Evolutionary conservation across 2,797 vertebrate species (phyloP).

Genomic region (Pipistrellus pipistrellus): DNA sequence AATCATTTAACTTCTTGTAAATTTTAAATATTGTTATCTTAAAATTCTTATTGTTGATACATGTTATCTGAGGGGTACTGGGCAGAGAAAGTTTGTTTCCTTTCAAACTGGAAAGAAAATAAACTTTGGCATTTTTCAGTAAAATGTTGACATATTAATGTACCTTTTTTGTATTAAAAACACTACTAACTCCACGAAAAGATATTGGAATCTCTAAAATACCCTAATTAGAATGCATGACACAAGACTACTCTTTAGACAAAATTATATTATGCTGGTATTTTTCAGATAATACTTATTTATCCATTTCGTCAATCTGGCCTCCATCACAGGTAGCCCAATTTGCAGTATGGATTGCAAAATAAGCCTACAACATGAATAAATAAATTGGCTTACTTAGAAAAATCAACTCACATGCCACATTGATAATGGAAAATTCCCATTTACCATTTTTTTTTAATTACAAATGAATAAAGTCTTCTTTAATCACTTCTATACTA

Average conservation of each 20-base stretch:
- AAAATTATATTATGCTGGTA: not conserved
- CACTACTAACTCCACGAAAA: not conserved
- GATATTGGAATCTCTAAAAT: not conserved
- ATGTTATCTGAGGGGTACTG: not conserved
- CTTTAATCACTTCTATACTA: not conserved
- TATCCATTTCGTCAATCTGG: not conserved
- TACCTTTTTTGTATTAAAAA: not conserved
- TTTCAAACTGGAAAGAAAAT: not conserved
- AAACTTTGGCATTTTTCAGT: constrained; percentile 31
- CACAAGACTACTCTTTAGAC: not conserved
- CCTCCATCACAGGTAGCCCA: not conserved
- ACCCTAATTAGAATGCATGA: not conserved
- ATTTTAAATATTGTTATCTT: not conserved
- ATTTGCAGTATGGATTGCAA: not conserved
- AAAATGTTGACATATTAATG: not conserved
- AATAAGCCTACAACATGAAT: not conserved
- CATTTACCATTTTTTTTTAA: not conserved
- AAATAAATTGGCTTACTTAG: not conserved
- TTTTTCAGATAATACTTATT: constrained; percentile 19
- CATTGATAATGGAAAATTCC: not conserved
- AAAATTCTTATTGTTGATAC: not conserved
- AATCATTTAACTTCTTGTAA: constrained; percentile 33
- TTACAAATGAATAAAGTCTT: not conserved
- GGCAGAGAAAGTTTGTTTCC: not conserved
- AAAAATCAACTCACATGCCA: constrained; percentile 20